phyloP scores from a whole-genome alignment of 2,888 invertebrate species.

The Cosmia trapezina region DNA sequence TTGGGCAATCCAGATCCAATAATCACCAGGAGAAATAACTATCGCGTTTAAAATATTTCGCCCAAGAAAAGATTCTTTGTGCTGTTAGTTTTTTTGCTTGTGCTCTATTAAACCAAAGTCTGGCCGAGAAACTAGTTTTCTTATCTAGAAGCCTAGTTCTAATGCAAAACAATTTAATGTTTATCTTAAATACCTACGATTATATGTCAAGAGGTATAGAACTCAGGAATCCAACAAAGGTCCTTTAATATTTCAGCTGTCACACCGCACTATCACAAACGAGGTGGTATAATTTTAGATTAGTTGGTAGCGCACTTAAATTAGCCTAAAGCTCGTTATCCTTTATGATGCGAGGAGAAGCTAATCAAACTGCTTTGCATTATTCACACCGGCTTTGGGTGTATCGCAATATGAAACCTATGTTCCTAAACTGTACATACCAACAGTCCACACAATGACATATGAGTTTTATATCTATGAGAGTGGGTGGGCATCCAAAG shows the following conservation, averaged over 20 bases:
- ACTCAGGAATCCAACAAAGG: slow-evolving; percentile 5
- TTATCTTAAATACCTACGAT: slow-evolving; percentile 14
- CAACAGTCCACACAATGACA: background rate
- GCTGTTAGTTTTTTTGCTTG: slow-evolving; percentile 9
- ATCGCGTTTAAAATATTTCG: slow-evolving; percentile 30
- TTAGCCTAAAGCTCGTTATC: slow-evolving; percentile 40
- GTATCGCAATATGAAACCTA: slow-evolving; percentile 10
- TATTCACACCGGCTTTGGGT: slow-evolving; percentile 30
- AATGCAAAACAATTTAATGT: background rate
- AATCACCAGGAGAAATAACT: slow-evolving; percentile 16
- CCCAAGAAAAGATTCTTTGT: slow-evolving; percentile 3
- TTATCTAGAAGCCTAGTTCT: background rate
- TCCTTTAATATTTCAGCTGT: slow-evolving; percentile 56
- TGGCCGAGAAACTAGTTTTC: background rate
- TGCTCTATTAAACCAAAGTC: slow-evolving; percentile 21
- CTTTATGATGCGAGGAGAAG: slow-evolving; percentile 22
- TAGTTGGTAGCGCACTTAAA: slow-evolving; percentile 46
- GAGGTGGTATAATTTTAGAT: slow-evolving; percentile 55
- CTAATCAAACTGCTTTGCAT: slow-evolving; percentile 39
- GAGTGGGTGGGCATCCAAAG: slow-evolving; percentile 3
- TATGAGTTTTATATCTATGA: background rate
- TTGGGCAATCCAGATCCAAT: no score
- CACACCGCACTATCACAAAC: slow-evolving; percentile 34
- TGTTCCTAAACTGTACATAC: background rate
- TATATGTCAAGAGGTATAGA: slow-evolving; percentile 30